Percentiles rank a stretch among this genome's conserved stretches.
Conservation (phyloP, 2,797 vertebrate species). For the Microctenopoma steveboyesi region DNA sequence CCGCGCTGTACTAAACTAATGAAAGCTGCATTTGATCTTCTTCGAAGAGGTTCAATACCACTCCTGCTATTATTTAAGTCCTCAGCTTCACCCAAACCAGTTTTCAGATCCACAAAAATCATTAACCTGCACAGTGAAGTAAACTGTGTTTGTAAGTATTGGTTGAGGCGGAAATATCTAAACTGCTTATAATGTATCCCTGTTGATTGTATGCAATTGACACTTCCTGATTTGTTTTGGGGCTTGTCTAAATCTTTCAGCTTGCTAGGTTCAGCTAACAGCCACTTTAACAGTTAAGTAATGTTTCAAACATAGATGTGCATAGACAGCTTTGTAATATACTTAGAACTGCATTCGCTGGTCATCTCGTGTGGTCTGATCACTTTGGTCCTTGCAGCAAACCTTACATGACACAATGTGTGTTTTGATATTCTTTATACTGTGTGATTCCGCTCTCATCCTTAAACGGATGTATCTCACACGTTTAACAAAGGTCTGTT, state of each 20-base stretch:
- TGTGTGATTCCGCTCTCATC: slow-evolving; percentile 16
- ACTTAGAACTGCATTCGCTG: slow-evolving; percentile 36
- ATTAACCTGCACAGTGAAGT: slow-evolving; percentile 81
- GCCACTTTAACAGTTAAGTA: slow-evolving; percentile 13
- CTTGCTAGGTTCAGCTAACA: slow-evolving; percentile 42
- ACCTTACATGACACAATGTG: slow-evolving; percentile 26
- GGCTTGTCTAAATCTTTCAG: slow-evolving; percentile 41
- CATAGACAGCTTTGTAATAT: slow-evolving; percentile 15
- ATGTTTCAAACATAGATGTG: slow-evolving; percentile 17
- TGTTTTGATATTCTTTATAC: slow-evolving; percentile 50
- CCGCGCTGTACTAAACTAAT: slow-evolving; percentile 86
- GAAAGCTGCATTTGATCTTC: slow-evolving; percentile 88
- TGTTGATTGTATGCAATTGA: slow-evolving; percentile 70
- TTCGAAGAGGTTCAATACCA: slow-evolving; percentile 83
- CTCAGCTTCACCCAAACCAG: slow-evolving; percentile 82
- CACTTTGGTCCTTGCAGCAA: slow-evolving; percentile 1
- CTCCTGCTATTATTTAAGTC: slow-evolving; percentile 87
- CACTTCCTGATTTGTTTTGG: slow-evolving; percentile 66
- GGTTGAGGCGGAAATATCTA: slow-evolving; percentile 76
- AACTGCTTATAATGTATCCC: slow-evolving; percentile 79
- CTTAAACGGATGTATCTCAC: slow-evolving; percentile 20
- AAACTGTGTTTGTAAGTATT: slow-evolving; percentile 84
- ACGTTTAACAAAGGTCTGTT: slow-evolving; percentile 36
- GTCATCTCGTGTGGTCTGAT: slow-evolving; percentile 54
- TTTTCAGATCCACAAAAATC: slow-evolving; percentile 83